Percentiles rank a stretch among this genome's conserved stretches.
phyloP scores from a whole-genome alignment of 2,113 vertebrate genomes.

The Cavia porcellus region DNA sequence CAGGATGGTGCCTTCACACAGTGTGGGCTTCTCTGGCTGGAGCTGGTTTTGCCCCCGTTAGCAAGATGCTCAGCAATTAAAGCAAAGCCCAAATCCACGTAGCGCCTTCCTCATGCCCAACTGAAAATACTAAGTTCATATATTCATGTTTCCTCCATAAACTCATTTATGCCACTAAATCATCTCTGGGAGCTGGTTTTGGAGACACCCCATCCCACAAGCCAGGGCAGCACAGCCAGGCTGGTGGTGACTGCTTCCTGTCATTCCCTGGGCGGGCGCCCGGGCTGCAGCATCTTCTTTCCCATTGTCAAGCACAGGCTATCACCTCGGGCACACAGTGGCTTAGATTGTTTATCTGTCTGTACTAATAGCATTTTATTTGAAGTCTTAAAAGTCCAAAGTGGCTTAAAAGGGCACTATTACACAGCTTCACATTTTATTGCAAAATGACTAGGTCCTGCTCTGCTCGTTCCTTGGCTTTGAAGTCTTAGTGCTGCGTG shows the following conservation, averaged over 20 bases:
- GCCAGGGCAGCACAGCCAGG: no score
- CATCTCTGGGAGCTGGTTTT: not conserved
- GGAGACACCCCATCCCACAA: not conserved
- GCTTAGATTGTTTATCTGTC: conserved; percentile 88
- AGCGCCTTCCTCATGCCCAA: not conserved
- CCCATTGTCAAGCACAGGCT: conserved; percentile 81
- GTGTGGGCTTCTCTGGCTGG: no score
- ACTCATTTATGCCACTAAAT: not conserved
- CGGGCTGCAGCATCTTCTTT: conserved; percentile 73
- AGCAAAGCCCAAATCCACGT: fast-evolving
- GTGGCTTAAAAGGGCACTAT: conserved; percentile 88
- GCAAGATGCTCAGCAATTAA: fast-evolving
- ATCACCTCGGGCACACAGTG: conserved; percentile 82
- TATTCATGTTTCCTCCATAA: not conserved
- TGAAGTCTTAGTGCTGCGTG: conserved; percentile 82
- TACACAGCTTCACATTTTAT: conserved; percentile 82
- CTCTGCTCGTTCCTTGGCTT: conserved; percentile 81
- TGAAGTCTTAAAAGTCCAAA: conserved; percentile 89
- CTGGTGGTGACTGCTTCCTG: conserved; percentile 36
- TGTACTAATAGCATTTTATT: conserved; percentile 87
- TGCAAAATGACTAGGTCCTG: conserved; percentile 85
- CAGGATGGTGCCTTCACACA: fast-evolving
- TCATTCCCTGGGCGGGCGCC: conserved; percentile 48
- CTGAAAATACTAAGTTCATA: not conserved
- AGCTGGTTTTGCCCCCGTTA: fast-evolving